These are phyloP conservation scores for Asobara japonica DNA, from an alignment of 1,140 invertebrate species.

Conservation along the genomic window DNA sequence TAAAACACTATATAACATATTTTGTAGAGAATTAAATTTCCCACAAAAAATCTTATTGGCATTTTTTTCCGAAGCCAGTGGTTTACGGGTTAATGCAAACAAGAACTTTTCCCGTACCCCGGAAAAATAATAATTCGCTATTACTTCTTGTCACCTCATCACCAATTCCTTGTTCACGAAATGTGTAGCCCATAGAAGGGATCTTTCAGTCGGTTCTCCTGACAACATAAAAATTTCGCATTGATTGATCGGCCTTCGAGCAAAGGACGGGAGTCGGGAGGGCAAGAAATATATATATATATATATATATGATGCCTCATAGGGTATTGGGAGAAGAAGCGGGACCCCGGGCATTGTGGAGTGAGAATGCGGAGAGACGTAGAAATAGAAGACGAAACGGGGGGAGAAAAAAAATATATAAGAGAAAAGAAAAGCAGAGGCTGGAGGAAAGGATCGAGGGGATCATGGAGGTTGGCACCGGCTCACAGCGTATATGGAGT, in stretches of 20 bases:
- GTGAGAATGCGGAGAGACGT: background rate
- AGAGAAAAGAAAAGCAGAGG: constrained; percentile 21
- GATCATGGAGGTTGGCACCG: constrained; percentile 27
- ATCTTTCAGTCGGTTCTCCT: background rate
- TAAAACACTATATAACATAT: too few relatives aligned
- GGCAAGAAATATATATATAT: too few relatives aligned
- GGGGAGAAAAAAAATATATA: constrained; percentile 18
- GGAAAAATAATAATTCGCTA: background rate
- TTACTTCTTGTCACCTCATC: constrained; percentile 29
- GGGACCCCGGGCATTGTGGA: background rate
- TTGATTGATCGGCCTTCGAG: constrained; percentile 54
- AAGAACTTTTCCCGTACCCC: background rate
- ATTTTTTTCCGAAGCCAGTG: too few relatives aligned
- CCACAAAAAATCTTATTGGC: background rate
- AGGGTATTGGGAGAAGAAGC: background rate
- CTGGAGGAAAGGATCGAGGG: constrained; percentile 38
- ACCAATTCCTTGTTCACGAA: constrained; percentile 28
- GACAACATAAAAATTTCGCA: constrained; percentile 54
- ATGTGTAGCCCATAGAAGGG: constrained; percentile 19
- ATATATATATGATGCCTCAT: too few relatives aligned
- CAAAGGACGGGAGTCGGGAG: too few relatives aligned
- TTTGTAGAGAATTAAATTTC: too few relatives aligned
- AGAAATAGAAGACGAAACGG: constrained; percentile 36
- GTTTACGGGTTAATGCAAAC: background rate
- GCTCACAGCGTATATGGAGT: constrained; percentile 37